phyloP scores from a whole-genome alignment of 2,888 invertebrate species.

The Cyrtodaria siliqua region DNA sequence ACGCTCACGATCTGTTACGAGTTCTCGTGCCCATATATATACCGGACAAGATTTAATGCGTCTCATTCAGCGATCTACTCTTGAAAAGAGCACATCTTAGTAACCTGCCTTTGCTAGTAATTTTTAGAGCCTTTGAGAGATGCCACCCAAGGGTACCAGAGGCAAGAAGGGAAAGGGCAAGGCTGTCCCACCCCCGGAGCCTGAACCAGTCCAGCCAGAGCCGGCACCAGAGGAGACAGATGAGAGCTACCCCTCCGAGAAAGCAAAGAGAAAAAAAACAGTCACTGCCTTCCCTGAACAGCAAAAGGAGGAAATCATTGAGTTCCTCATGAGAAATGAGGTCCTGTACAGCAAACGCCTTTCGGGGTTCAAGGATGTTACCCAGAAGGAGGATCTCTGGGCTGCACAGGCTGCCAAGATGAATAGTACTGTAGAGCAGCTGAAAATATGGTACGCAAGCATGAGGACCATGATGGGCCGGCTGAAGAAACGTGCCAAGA shows the following conservation, averaged over 20 bases:
- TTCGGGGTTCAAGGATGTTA: constrained; percentile 20
- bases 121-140: constrained; percentile 16
- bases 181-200: constrained; percentile 31
- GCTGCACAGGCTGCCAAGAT: constrained; percentile 21
- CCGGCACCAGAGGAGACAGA: constrained; percentile 16
- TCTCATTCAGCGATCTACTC: constrained; percentile 6
- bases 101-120: not conserved
- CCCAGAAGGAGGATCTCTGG: constrained; percentile 25
- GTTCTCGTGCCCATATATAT: not conserved
- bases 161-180: constrained; percentile 19
- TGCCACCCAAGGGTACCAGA: constrained; percentile 16
- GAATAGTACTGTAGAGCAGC: constrained; percentile 16
- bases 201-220: constrained; percentile 55
- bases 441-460: constrained; percentile 24
- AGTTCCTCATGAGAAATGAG: constrained; percentile 35
- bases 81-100: constrained; percentile 7
- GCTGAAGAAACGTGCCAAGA: constrained; percentile 23
- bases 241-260: not conserved
- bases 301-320: constrained; percentile 44
- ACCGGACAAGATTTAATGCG: constrained; percentile 1
- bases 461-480: constrained; percentile 34
- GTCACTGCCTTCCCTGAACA: constrained; percentile 21
- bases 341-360: constrained; percentile 27
- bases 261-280: not conserved
- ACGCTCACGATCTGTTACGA: constrained; percentile 21